Percentiles rank a stretch among this genome's conserved stretches.
phyloP scores from a whole-genome alignment of 2,113 vertebrate genomes.

The Rostratula benghalensis region DNA sequence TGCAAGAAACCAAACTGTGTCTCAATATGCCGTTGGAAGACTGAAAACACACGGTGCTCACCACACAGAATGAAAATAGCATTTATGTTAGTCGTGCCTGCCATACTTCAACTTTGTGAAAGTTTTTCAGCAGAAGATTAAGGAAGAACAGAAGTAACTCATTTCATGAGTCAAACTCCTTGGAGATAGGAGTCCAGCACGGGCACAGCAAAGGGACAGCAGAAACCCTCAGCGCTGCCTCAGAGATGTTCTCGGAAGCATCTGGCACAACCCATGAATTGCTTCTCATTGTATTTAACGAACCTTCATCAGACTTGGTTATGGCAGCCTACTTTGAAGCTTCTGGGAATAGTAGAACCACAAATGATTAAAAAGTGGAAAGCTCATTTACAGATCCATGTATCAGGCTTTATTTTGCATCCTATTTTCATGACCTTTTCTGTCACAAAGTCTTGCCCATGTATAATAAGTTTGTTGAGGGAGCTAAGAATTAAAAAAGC shows the following conservation, averaged over 20 bases:
- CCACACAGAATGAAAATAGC: neutral
- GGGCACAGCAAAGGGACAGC: neutral
- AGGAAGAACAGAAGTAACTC: neutral
- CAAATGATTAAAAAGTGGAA: neutral
- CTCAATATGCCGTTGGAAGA: constrained; percentile 25
- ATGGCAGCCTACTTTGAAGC: neutral
- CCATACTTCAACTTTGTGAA: neutral
- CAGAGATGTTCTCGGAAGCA: neutral
- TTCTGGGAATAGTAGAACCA: neutral
- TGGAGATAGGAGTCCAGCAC: neutral
- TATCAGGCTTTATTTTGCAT: neutral
- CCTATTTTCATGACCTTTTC: neutral
- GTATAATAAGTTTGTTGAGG: neutral
- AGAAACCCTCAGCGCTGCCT: neutral
- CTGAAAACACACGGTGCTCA: neutral
- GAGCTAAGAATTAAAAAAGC: neutral
- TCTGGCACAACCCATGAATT: neutral
- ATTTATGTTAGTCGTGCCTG: neutral
- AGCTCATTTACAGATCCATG: neutral
- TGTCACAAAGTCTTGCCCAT: neutral
- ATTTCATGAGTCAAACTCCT: neutral
- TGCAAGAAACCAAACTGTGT: constrained; percentile 43
- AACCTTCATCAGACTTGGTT: neutral
- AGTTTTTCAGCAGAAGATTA: neutral
- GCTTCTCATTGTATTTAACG: neutral